A percentile compares a stretch with the other conserved stretches of the same genome.
Evolutionary conservation across 2,888 invertebrate species (phyloP).

Genomic region (Xylota sylvarum): DNA sequence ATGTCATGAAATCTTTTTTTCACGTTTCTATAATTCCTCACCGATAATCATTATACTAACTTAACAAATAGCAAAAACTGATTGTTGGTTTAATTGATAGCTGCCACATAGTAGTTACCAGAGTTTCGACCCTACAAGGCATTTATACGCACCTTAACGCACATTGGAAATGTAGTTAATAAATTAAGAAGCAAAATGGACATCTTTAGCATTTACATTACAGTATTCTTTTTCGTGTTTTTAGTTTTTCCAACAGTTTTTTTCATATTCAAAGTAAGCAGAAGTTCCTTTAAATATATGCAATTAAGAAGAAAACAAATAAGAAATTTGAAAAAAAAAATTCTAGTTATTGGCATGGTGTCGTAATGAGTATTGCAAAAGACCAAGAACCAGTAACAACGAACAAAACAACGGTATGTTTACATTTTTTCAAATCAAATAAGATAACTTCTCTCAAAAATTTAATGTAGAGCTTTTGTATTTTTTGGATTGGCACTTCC

Average conservation of each 20-base stretch:
- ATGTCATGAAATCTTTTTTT: constrained; percentile 3
- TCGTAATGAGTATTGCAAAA: constrained; percentile 26
- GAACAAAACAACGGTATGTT: constrained; percentile 41
- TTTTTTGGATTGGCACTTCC: constrained; percentile 16
- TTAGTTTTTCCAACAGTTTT: constrained; percentile 45
- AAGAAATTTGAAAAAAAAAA: background rate
- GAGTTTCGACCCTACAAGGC: constrained; percentile 33
- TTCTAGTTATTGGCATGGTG: constrained; percentile 46
- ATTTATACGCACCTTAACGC: background rate
- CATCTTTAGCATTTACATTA: constrained; percentile 41
- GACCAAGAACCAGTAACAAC: background rate
- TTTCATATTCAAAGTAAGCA: constrained; percentile 54
- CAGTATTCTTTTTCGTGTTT: constrained; percentile 59
- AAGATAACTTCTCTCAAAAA: constrained; percentile 41
- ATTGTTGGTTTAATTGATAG: constrained; percentile 10
- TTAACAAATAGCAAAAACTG: constrained; percentile 17
- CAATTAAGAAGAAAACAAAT: background rate
- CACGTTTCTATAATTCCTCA: background rate
- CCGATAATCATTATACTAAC: constrained; percentile 23
- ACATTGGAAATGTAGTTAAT: constrained; percentile 24
- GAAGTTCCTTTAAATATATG: background rate
- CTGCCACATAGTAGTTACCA: constrained; percentile 45
- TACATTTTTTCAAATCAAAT: constrained; percentile 22
- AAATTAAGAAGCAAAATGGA: constrained; percentile 44
- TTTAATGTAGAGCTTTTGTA: background rate